Base-by-base conservation (phyloP, 92 coral and sea anemone species). In the Micromussa lordhowensis region DNA sequence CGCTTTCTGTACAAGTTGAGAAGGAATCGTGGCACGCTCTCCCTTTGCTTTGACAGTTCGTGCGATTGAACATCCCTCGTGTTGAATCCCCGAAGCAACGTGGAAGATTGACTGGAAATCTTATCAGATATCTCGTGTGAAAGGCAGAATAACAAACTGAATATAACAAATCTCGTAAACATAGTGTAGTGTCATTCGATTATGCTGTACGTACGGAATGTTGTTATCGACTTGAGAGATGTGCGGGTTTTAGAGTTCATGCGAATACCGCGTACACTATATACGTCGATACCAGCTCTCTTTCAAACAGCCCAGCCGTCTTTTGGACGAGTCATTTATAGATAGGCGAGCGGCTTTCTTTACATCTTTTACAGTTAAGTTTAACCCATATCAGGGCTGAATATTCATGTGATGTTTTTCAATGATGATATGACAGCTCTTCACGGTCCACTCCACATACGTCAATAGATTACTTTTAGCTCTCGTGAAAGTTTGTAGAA, bases 381-480 rank as follows among this genome's bases (percentile, higher is more conserved):
- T 55, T 71, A 72, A 74, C 81, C 80, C 89, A 86, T 76, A 86
- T 86, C 89, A 22, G 51, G 58, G 70, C 51, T 78, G 83, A 86
- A 86, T 86, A 86, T 86, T 86, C 30, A 86, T 86, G 89, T 40
- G 55, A n/a, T 77, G 89, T 55, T 61, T 78, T 73, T 68, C 55
- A 57, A 58, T 61, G 64, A 35, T 76, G 89, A 86, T 76, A 86
- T 86, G 89, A 86, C 89, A 86, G 76, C 76, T 44, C 48, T 86
- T 77, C 77, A 86, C 89, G 89, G 63, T 86, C 34, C 77, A 86
- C 24, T 86, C 89, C 89, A 76, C 89, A 86, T 77, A 53, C 83
- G 83, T 86, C 83, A 86, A 86, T 61, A 44, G 76, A 69, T 49
- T 80, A 77, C 77, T 68, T 30, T 64, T 19, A 40, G 30, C 51